phyloP scores from a whole-genome alignment of 2,888 invertebrate species.

The Onchidella celtica region DNA sequence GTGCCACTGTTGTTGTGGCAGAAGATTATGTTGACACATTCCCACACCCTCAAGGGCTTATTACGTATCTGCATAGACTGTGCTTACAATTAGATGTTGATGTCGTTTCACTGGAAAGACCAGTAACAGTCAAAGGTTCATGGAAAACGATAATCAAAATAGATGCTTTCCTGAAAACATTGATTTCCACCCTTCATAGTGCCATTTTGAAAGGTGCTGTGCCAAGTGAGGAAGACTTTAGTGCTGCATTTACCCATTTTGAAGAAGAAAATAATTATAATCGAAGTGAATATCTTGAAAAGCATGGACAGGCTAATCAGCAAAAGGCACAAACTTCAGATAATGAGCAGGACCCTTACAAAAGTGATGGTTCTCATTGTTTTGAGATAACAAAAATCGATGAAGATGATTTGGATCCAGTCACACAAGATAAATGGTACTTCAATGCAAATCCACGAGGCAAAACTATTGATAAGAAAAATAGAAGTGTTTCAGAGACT shows the following conservation, averaged over 20 bases:
- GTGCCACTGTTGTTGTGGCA: constrained; percentile 53
- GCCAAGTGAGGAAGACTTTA: constrained; percentile 20
- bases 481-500: neutral
- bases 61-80: constrained; percentile 19
- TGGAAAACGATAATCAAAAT: constrained; percentile 36
- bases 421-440: constrained; percentile 27
- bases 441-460: constrained; percentile 36
- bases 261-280: constrained; percentile 20
- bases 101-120: constrained; percentile 25
- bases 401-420: neutral
- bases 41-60: constrained; percentile 36
- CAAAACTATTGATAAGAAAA: constrained; percentile 5
- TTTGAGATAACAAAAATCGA: neutral
- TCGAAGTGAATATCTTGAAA: neutral
- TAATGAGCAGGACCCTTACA: neutral
- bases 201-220: constrained; percentile 12
- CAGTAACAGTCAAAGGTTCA: constrained; percentile 21
- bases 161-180: constrained; percentile 37
- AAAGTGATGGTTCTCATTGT: neutral
- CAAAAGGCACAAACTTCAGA: neutral
- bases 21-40: constrained; percentile 51
- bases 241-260: constrained; percentile 32
- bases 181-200: constrained; percentile 27
- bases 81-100: constrained; percentile 30
- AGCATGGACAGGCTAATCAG: neutral